Evolutionary conservation across 2,888 invertebrate species (phyloP), one percentile per base, ranked within the genome.

Genomic region (Parnassius smintheus): DNA sequence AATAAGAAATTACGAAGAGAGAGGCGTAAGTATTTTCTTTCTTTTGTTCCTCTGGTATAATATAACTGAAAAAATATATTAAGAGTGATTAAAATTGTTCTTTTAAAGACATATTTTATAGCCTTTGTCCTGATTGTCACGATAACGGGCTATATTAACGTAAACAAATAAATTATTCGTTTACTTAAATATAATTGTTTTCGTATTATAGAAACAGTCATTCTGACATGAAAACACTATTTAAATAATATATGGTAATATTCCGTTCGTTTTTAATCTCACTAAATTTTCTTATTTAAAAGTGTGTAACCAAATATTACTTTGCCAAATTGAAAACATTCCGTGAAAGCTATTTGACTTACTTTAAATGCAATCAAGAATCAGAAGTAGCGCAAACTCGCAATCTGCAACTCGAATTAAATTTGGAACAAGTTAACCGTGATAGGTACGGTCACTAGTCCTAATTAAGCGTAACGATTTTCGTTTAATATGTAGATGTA

Each of bases 351-450:
- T 42, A 62, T 53, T 58, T 58, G 13, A 25, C 50, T 63, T 50
- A 56, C 44, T 25, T 61, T 42, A 13, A 51, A 56, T 11, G 61
- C 13, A 61, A 61, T 61, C 49, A 56, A 55, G 25, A 13, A 18
- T 35, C 12, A 51, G 56, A 56, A 50, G 56, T 51, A 45, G 56
- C 61, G 56, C 56, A 35, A 61, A 56, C 56, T 61, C 51, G 45
- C 56, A 56, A 61, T 56, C 51, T 50, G 35, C 8, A 45, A 35
- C 35, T 35, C 0, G 45, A 45, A 61, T 56, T 59, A 56, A 56
- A 60, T 64, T 59, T 61, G 55, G 41, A 59, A 58, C 58, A 54
- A 65, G 44, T 63, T 56, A 59, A 56, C 58, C 56, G 35, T 61
- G 56, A 61, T 61, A 56, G 61, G 61, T 60, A 13, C 56, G 56